A percentile compares a stretch with the other conserved stretches of the same genome.
Conservation (phyloP, 1,140 invertebrate species). For the Drosophila jambulina region DNA sequence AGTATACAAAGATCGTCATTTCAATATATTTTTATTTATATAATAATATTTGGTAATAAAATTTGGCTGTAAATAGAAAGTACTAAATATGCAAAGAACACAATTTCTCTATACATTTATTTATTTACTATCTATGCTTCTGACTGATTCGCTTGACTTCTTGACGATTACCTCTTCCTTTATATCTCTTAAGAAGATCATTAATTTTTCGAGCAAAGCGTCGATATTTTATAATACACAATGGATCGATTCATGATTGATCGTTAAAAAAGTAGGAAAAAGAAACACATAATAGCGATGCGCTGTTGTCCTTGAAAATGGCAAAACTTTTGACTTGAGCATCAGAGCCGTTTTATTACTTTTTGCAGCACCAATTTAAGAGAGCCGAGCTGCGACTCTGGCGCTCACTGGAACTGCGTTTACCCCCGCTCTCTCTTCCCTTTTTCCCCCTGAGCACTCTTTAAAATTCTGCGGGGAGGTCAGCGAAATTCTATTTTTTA, state of each 20-base stretch:
- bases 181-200: constrained; percentile 26
- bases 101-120: background rate
- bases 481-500: constrained; percentile 54
- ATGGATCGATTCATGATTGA: constrained; percentile 34
- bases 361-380: constrained; percentile 58
- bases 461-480: constrained; percentile 64
- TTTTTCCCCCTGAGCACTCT: constrained; percentile 1
- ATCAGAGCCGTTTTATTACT: constrained; percentile 15
- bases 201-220: constrained; percentile 29
- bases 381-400: constrained; percentile 18
- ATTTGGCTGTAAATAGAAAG: too few species aligned
- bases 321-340: constrained; percentile 37
- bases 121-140: background rate
- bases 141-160: background rate
- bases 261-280: constrained; percentile 21
- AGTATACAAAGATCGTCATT: too few species aligned
- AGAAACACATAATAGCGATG: constrained; percentile 9
- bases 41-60: too few species aligned
- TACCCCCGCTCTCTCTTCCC: constrained; percentile 6
- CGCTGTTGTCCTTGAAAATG: constrained; percentile 41
- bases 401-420: background rate
- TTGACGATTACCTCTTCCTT: background rate
- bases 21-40: too few species aligned
- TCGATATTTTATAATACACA: constrained; percentile 15
- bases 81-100: too few species aligned